Evolutionary conservation across 2,888 invertebrate species (phyloP).

Genomic region (Eretmocerus hayati): DNA sequence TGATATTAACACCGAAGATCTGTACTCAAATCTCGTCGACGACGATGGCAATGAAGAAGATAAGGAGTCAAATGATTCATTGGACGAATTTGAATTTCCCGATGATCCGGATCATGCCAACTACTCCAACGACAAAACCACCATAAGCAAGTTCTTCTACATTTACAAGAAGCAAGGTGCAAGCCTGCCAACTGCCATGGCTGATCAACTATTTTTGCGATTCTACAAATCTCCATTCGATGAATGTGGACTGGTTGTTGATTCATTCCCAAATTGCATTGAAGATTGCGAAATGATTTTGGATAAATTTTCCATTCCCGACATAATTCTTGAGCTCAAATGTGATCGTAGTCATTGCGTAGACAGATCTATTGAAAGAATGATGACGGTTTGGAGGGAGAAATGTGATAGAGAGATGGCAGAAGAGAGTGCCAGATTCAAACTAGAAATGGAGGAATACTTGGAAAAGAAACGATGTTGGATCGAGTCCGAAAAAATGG

Average conservation of each 20-base stretch:
- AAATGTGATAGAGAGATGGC: conserved; percentile 27
- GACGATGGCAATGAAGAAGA: conserved; percentile 6
- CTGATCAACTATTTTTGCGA: conserved; percentile 47
- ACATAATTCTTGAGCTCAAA: conserved; percentile 52
- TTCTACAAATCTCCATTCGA: conserved; percentile 50
- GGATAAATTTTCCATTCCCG: conserved; percentile 52
- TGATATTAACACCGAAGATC: conserved; percentile 10
- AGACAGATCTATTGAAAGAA: conserved; percentile 40
- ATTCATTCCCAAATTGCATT: conserved; percentile 56
- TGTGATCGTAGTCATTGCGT: conserved; percentile 31
- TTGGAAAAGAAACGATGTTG: conserved; percentile 15
- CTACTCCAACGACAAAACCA: conserved; percentile 21
- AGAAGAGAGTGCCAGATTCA: conserved; percentile 42
- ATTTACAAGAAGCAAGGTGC: conserved; percentile 51
- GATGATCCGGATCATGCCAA: conserved; percentile 20
- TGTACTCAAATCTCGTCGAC: conserved; percentile 15
- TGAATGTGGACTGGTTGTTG: conserved; percentile 53
- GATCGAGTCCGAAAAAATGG: conserved; percentile 16
- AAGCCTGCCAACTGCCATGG: conserved; percentile 46
- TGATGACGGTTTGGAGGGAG: conserved; percentile 45
- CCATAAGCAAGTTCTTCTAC: conserved; percentile 40
- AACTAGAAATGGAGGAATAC: conserved; percentile 33
- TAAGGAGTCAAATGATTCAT: background rate
- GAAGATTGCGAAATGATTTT: conserved; percentile 53
- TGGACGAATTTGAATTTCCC: conserved; percentile 22